These are phyloP conservation scores for Galbula dea DNA, from an alignment of 2,113 vertebrate species.

Conservation along the genomic window DNA sequence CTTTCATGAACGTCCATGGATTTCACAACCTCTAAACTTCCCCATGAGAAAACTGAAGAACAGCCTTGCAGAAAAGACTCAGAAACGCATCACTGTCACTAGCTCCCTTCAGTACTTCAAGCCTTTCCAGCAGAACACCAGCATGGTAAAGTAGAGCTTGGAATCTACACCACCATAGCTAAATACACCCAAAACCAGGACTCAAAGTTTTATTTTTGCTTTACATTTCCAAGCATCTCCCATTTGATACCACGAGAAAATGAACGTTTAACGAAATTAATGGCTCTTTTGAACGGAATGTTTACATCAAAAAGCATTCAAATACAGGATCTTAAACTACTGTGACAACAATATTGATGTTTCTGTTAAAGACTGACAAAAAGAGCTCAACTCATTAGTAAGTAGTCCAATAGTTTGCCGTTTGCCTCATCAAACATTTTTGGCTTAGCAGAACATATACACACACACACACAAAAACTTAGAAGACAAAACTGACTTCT, in stretches of 20 bases:
- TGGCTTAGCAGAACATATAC: slow-evolving; percentile 19
- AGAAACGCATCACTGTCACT: neutral
- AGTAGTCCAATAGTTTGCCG: neutral
- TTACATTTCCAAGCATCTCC: slow-evolving; percentile 48
- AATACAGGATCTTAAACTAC: slow-evolving; percentile 10
- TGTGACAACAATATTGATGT: neutral
- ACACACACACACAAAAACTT: neutral
- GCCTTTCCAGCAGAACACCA: neutral
- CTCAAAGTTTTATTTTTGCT: slow-evolving; percentile 33
- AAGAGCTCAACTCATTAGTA: neutral
- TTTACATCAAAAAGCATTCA: slow-evolving; percentile 33
- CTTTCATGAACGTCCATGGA: accelerated
- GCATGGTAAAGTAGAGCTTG: neutral
- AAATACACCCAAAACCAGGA: neutral
- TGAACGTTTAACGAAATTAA: neutral
- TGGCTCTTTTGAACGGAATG: neutral
- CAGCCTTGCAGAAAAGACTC: neutral
- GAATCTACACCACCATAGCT: neutral
- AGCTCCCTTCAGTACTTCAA: neutral
- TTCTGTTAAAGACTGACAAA: neutral
- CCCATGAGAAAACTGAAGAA: neutral
- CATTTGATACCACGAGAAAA: neutral
- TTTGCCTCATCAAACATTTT: neutral
- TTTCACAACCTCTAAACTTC: neutral
- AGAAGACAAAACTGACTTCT: neutral